Conservation (phyloP, 1,140 invertebrate genomes). For the Drosophila simulans region DNA sequence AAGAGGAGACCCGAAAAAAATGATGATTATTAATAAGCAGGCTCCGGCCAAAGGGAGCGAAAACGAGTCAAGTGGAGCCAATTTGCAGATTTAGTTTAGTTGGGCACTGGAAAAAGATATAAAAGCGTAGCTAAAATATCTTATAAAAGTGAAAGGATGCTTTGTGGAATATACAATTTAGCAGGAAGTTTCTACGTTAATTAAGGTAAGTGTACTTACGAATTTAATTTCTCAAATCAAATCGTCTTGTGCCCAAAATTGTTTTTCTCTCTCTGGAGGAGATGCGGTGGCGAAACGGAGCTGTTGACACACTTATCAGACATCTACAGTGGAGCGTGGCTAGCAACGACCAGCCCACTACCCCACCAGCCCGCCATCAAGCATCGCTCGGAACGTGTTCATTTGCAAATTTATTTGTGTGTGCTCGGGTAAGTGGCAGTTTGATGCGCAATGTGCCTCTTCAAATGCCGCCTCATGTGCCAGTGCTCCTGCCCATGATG, state of each 20-base stretch:
- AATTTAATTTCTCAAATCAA: not conserved
- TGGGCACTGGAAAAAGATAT: conserved; percentile 6
- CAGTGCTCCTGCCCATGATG: conserved; percentile 49
- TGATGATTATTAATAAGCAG: conserved; percentile 80
- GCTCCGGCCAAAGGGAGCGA: conserved; percentile 25
- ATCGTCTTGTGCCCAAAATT: not conserved
- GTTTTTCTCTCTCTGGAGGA: conserved; percentile 9
- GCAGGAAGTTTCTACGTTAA: no score
- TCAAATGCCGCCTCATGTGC: conserved; percentile 69
- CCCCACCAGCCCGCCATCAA: conserved; percentile 24
- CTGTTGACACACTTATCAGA: conserved; percentile 83
- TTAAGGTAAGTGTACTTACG: no score
- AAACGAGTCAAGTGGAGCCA: conserved; percentile 71
- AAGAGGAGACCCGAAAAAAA: conserved; percentile 51
- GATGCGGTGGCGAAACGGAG: conserved; percentile 15
- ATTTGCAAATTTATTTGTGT: conserved; percentile 84
- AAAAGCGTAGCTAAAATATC: not conserved
- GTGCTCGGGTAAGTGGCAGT: conserved; percentile 77
- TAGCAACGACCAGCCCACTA: not conserved
- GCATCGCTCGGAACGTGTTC: conserved; percentile 77
- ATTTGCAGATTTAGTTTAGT: conserved; percentile 78
- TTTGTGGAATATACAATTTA: no score
- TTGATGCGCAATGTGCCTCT: conserved; percentile 81
- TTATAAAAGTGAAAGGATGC: no score
- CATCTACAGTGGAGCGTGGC: conserved; percentile 31